Evolutionary conservation across 1,140 invertebrate species (phyloP), one percentile per base, ranked within the genome.

Genomic region (Lepidostoma basale): DNA sequence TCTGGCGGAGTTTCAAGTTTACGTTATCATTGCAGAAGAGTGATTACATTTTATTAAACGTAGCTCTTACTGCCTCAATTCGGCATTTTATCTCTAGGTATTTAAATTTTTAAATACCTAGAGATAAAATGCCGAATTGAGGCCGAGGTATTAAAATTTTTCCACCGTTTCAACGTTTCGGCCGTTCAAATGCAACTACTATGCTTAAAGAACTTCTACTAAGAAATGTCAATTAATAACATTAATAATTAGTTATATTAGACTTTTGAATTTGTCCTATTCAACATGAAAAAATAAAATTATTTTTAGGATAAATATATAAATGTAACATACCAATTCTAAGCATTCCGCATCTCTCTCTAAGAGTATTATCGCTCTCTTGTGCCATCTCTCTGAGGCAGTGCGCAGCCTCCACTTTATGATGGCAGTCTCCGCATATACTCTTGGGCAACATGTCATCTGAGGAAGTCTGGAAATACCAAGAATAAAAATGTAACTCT

Each of bases 391-490:
- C 28, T 52, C 60, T 54, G 2, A 69, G 20, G 14, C 18, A 6
- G 14, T 56, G 52, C 3, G 67, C 60, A 45, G 64, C 62, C 14
- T 64, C 42, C 3, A 69, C 12, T 40, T 33, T 25, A 9, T 25
- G 16, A 3, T 25, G 30, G 18, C 67, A 69, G n/a, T 14, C 18
- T 3, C 23, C 52, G 30, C 67, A 69, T 4, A 69, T 25, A 2
- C 39, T 30, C 25, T 69, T 63, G 3, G 67, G 56, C 39, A 69
- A 12, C 0, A 23, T n/a, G 45, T 69, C 67, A 36, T 58, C 47
- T 14, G 16, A n/a, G 9, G 25, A 45, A 25, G 42, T 52, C 67
- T 69, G 45, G 16, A 62, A 68, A 40, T 18, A 60, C 16, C 6
- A 45, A 9, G 16, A 23, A 26, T 44, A 12, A 20, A 40, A 12